phyloP scores from a whole-genome alignment of 2,888 invertebrate species.

The Pherbina coryleti region DNA sequence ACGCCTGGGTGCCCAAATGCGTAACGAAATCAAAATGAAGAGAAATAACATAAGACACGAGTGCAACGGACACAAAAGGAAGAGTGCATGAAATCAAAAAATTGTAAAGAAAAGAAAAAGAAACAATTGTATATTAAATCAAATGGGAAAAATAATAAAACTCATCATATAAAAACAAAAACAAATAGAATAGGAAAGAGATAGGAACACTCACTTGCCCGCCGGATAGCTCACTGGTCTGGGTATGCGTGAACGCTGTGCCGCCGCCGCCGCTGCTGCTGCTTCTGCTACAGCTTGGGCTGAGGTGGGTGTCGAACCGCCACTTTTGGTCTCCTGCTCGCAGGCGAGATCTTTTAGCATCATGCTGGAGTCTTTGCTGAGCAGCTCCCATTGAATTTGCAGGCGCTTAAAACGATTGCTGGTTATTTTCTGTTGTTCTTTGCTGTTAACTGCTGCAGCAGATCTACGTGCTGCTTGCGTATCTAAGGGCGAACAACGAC shows the following conservation, averaged over 20 bases:
- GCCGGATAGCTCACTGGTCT: slow-evolving; percentile 70
- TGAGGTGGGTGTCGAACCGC: slow-evolving; percentile 69
- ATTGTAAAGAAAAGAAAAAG: slow-evolving; percentile 32
- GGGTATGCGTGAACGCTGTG: slow-evolving; percentile 67
- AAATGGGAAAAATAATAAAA: slow-evolving; percentile 1
- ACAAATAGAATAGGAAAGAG: background rate
- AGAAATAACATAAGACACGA: background rate
- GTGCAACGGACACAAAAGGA: background rate
- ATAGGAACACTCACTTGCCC: slow-evolving; percentile 63
- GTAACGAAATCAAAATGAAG: background rate
- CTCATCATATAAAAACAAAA: background rate
- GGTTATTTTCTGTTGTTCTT: slow-evolving; percentile 67
- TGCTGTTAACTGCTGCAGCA: slow-evolving; percentile 33
- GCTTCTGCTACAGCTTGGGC: slow-evolving; percentile 53
- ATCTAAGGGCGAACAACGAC: slow-evolving; percentile 36
- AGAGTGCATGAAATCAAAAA: background rate
- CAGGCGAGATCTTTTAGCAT: slow-evolving; percentile 67
- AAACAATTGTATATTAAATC: slow-evolving; percentile 31
- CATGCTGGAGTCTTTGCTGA: slow-evolving; percentile 69
- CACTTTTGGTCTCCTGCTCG: slow-evolving; percentile 67
- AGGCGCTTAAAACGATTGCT: slow-evolving; percentile 69
- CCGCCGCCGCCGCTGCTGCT: slow-evolving; percentile 53
- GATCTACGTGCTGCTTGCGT: slow-evolving; percentile 22
- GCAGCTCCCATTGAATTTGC: slow-evolving; percentile 70
- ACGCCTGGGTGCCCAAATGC: background rate